Evolutionary conservation across 1,140 invertebrate species (phyloP), one percentile per base, ranked within the genome.

Genomic region (Carposina sasakii): DNA sequence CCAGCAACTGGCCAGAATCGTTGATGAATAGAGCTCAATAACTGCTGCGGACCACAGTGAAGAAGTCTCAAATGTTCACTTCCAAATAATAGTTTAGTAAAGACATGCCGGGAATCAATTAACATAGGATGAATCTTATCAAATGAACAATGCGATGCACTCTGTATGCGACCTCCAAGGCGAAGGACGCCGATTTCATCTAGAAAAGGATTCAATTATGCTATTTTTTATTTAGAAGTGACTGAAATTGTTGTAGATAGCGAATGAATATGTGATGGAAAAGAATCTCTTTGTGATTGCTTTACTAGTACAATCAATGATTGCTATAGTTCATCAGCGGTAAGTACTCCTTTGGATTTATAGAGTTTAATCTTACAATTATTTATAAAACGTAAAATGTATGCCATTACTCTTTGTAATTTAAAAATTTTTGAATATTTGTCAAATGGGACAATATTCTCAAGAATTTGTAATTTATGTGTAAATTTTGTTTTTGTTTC

Each of bases 1-100:
- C 48, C 53, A 17, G 42, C 37, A 8, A 50, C 2, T n/a, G 52
- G 48, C 44, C 48, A 56, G 22, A 28, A 47, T 9, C 20, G 34
- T 15, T 42, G 28, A 15, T 40, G 39, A 2, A 54, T 10, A 15
- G 39, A 34, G 8, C 20, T 13, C n/a, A 54, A 16, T 2, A 54
- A 16, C 22, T 28, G 24, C 15, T 52, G 50, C 3, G 50, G 50
- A 37, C 42, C 37, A 19, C 34, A 34, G 41, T 52, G 50, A 5
- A 52, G 21, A 2, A 52, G 15, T 1, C 37, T 12, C 13, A 30
- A 2, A 20, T 52, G 43, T 26, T 52, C 22, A 10, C 10, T 17
- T 15, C n/a, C 2, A 3, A 44, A 8, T 10, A 28, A 15, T 3
- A 44, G 12, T 17, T 44, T 31, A 2, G 42, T 31, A n/a, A 31